Evolutionary conservation across 2,113 vertebrate genomes (phyloP).

Genomic region (Ariopsis seemanni): DNA sequence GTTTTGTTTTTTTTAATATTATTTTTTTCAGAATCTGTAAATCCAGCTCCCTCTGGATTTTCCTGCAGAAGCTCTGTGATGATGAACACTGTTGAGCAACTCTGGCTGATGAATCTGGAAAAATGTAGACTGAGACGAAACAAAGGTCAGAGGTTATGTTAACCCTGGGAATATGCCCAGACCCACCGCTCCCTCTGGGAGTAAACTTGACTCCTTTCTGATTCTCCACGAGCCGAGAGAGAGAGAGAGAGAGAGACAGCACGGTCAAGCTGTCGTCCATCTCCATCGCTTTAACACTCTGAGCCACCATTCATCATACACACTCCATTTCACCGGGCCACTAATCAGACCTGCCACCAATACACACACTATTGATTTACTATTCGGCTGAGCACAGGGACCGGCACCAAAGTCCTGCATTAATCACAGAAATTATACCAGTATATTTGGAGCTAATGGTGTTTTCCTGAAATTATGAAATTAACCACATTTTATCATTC

Average conservation of each 20-base stretch:
- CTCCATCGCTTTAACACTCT: slow-evolving; percentile 23
- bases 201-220: slow-evolving; percentile 53
- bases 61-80: neutral
- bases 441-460: slow-evolving; percentile 23
- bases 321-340: slow-evolving; percentile 49
- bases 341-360: slow-evolving; percentile 58
- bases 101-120: neutral
- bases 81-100: neutral
- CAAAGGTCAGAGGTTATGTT: slow-evolving; percentile 56
- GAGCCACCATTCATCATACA: slow-evolving; percentile 60
- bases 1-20: neutral
- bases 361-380: slow-evolving; percentile 67
- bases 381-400: slow-evolving; percentile 58
- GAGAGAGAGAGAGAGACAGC: slow-evolving; percentile 36
- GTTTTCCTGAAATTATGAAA: slow-evolving; percentile 37
- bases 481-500: neutral
- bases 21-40: neutral
- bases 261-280: slow-evolving; percentile 54
- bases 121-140: neutral
- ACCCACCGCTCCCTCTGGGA: slow-evolving; percentile 43
- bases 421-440: slow-evolving; percentile 51
- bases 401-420: slow-evolving; percentile 40
- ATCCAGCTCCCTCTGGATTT: neutral
- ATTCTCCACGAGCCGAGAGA: slow-evolving; percentile 20
- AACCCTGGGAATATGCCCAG: slow-evolving; percentile 40